A percentile compares a stretch with the other conserved stretches of the same genome.
Conservation (phyloP, 2,113 vertebrate genomes). For the Tragelaphus imberbis region DNA sequence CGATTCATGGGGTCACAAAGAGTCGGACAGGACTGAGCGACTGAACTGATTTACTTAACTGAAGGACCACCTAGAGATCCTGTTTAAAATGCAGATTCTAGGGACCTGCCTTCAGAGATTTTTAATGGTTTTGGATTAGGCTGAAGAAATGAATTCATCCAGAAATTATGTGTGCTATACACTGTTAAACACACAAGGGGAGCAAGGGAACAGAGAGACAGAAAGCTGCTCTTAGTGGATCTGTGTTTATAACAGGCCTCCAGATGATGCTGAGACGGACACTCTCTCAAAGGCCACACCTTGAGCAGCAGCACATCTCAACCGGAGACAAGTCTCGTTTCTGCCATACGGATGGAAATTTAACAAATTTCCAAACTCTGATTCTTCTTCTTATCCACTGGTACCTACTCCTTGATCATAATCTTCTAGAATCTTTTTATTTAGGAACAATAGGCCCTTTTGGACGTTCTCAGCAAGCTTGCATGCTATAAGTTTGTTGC, state of each 20-base stretch:
- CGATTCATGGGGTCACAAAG: neutral
- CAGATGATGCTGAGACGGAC: neutral
- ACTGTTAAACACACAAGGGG: neutral
- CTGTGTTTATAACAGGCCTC: neutral
- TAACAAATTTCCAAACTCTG: neutral
- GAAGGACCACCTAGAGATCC: neutral
- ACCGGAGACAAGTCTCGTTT: neutral
- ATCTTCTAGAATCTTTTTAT: neutral
- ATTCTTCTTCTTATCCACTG: neutral
- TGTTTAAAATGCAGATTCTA: neutral
- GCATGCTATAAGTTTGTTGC: neutral
- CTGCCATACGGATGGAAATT: neutral
- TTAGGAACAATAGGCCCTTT: neutral
- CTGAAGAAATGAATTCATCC: neutral
- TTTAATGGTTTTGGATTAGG: neutral
- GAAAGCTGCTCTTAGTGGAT: neutral
- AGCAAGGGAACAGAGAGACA: neutral
- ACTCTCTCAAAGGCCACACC: neutral
- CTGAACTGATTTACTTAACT: neutral
- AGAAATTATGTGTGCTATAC: neutral
- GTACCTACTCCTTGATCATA: neutral
- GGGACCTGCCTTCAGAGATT: neutral
- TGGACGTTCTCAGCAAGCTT: neutral
- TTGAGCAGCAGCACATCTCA: neutral
- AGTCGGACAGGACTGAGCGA: fast-evolving